Conservation (phyloP, 2,888 invertebrate genomes). For the Drosophila mimica region DNA sequence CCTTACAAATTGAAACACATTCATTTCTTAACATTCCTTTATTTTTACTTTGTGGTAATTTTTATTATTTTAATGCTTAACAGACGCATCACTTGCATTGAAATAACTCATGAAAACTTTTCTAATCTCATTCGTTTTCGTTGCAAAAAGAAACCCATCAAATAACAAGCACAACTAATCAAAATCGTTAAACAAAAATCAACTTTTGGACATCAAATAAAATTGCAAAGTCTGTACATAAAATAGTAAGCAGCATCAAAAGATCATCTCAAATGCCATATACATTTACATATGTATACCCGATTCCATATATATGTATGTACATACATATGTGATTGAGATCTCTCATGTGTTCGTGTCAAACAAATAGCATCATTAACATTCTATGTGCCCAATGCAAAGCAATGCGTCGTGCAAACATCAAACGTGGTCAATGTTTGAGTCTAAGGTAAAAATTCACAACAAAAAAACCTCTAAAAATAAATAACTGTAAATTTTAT, state of each 20-base stretch:
- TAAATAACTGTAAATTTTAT: background rate
- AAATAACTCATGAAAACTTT: constrained; percentile 46
- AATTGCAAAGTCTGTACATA: constrained; percentile 40
- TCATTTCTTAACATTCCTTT: background rate
- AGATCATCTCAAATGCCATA: constrained; percentile 28
- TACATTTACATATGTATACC: constrained; percentile 14
- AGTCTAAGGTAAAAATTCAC: constrained; percentile 79
- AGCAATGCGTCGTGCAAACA: constrained; percentile 81
- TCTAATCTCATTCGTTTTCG: constrained; percentile 55
- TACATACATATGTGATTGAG: constrained; percentile 35
- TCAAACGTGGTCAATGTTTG: constrained; percentile 83
- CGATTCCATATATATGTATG: background rate
- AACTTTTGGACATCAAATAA: constrained; percentile 43
- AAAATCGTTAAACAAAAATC: constrained; percentile 26
- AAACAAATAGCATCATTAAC: constrained; percentile 59
- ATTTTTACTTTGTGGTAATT: too few relatives aligned
- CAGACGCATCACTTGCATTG: constrained; percentile 19
- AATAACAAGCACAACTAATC: constrained; percentile 42
- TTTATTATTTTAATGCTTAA: background rate
- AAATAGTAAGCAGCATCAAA: constrained; percentile 23
- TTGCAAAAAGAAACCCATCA: constrained; percentile 40
- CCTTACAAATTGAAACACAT: background rate
- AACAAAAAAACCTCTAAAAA: background rate
- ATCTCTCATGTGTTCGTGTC: constrained; percentile 73
- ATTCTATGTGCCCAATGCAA: constrained; percentile 79